Conservation (phyloP, 1,140 invertebrate genomes). For the Drosophila ercepeae region DNA sequence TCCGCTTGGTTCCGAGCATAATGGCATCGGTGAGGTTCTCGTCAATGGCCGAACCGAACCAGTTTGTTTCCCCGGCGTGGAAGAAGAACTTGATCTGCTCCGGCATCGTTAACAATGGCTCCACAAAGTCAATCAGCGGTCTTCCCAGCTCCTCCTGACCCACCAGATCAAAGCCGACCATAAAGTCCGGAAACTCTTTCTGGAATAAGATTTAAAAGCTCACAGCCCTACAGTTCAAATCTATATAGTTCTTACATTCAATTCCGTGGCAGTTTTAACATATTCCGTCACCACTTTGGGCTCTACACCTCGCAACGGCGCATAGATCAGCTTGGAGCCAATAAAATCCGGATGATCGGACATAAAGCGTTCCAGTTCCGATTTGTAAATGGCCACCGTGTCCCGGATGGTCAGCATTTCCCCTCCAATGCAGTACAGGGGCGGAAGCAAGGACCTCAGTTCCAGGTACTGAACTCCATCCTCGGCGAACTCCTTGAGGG, state of each 20-base stretch:
- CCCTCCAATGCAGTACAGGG: constrained; percentile 87
- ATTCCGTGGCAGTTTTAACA: constrained; percentile 71
- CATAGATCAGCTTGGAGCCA: constrained; percentile 89
- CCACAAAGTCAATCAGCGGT: constrained; percentile 86
- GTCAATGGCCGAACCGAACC: constrained; percentile 87
- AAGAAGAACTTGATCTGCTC: constrained; percentile 88
- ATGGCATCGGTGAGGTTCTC: constrained; percentile 92
- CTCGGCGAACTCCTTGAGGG: constrained; percentile 88
- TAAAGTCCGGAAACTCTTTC: constrained; percentile 83
- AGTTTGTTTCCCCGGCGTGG: constrained; percentile 92
- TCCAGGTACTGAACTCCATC: constrained; percentile 93
- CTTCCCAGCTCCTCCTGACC: constrained; percentile 89
- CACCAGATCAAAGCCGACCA: constrained; percentile 90
- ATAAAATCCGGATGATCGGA: constrained; percentile 87
- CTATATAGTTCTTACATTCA: constrained; percentile 38
- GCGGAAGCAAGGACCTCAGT: constrained; percentile 86
- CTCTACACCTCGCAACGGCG: constrained; percentile 84
- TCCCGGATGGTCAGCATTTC: constrained; percentile 84
- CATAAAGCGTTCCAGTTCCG: constrained; percentile 85
- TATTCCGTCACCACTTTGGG: constrained; percentile 82
- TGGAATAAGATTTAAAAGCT: background rate
- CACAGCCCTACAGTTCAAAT: no score
- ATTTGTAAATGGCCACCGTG: constrained; percentile 85
- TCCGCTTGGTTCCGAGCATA: constrained; percentile 88
- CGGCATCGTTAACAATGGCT: constrained; percentile 84